Evolutionary conservation across 2,113 vertebrate species (phyloP).

Genomic region (Sebastes fasciatus): DNA sequence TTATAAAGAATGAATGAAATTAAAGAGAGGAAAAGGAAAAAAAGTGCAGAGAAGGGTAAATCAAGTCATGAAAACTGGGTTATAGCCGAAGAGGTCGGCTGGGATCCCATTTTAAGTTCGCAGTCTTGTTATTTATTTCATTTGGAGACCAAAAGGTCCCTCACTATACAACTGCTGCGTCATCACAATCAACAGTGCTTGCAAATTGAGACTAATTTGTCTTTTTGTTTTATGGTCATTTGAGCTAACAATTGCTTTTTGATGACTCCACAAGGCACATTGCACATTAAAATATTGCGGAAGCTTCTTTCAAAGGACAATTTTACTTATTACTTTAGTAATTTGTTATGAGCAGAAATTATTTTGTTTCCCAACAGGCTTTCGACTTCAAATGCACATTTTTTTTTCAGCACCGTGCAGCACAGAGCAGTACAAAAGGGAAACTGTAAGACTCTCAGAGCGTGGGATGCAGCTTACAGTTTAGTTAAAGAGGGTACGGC

Average conservation of each 20-base stretch:
- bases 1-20: slow-evolving; percentile 49
- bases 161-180: slow-evolving; percentile 32
- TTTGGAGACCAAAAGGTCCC: slow-evolving; percentile 15
- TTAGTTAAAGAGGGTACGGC: too few species aligned
- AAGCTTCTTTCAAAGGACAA: not conserved
- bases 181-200: slow-evolving; percentile 32
- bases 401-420: not conserved
- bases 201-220: slow-evolving; percentile 14
- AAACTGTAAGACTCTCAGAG: not conserved
- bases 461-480: too few species aligned
- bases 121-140: slow-evolving; percentile 7
- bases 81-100: slow-evolving; percentile 16
- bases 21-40: slow-evolving; percentile 42
- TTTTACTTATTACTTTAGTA: slow-evolving; percentile 7
- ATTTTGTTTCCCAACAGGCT: slow-evolving; percentile 1
- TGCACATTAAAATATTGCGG: slow-evolving; percentile 9
- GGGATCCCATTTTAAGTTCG: slow-evolving; percentile 31
- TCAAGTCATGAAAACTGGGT: slow-evolving; percentile 30
- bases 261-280: slow-evolving; percentile 24
- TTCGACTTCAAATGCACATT: not conserved
- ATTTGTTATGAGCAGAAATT: not conserved
- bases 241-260: slow-evolving; percentile 23
- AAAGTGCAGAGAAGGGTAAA: slow-evolving; percentile 43
- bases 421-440: not conserved
- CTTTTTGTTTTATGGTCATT: slow-evolving; percentile 26